Evolutionary conservation across 2,797 vertebrate species (phyloP), one percentile per base, ranked within the genome.

Genomic region (Alauda arvensis): DNA sequence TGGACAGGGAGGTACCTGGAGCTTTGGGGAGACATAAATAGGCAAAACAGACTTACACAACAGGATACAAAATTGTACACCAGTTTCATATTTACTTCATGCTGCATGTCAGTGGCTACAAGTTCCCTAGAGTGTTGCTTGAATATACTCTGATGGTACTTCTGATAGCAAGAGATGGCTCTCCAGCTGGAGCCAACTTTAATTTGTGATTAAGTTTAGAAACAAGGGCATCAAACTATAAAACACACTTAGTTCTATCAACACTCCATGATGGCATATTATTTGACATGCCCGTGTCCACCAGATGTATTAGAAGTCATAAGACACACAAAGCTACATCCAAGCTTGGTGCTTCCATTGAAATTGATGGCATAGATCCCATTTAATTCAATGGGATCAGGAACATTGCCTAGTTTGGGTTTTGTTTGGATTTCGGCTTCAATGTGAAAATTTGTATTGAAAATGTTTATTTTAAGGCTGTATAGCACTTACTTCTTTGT

Each of bases 331-430:
- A 71, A 85, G 40, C 12, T 85, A 45, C 0, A 0, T 62, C 51
- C 3, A 8, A 24, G 37, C 23, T 85, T 48, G 65, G 61, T 83
- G 69, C 68, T 88, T 71, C 62, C 67, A 62, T 45, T 90, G 62
- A 90, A 91, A 76, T 6, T 55, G 43, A 89, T 91, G 80, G 83
- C 89, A 86, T 62, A 83, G 80, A 69, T 92, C 85, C 87, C 87
- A 89, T 92, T 90, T 92, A 92, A 92, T 95, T 94, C 89, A 94
- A 87, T 93, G 91, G 78, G 81, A 92, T 91, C 85, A 88, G 86
- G 82, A 89, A 88, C 78, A 89, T 81, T 92, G 56, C 91, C 82
- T 93, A 93, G 83, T 95, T 91, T 93, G 89, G 91, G 20, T 60
- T 94, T 93, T 94, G 93, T 95, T 94, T 95, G 83, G 91, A 92